Evolutionary conservation across 1,140 invertebrate genomes (phyloP), one percentile per base, ranked within the genome.

Genomic region (Drosophila virilis): DNA sequence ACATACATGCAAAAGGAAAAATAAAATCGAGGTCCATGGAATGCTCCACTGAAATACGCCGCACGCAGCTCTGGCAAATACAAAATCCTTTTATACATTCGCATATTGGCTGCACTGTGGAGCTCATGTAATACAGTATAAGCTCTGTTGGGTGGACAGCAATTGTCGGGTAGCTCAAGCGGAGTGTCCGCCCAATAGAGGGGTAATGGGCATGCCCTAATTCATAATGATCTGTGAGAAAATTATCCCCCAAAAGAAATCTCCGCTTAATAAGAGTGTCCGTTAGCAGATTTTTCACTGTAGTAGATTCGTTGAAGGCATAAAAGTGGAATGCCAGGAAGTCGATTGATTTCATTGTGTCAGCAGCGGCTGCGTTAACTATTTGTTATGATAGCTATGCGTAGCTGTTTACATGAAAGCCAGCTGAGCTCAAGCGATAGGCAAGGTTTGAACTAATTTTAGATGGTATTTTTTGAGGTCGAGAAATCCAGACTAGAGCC

Each of bases 21-120:
- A 17, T 17, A 45, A 57, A 57, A 45, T 22, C 15, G 3, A 48
- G 40, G 74, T 43, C 78, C 37, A 40, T 74, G 57, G 59, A 59
- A 48, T n/a, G 61, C 42, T 15, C 32, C 59, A 42, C n/a, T 9
- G 46, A 38, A 51, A 55, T 65, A 59, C 62, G 42, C 12, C 17
- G 55, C 80, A 73, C 58, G 61, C 68, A 55, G 67, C 15, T n/a
- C 6, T 6, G 58, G 67, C 66, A 83, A 82, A 83, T 76, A 8
- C 66, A 77, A 74, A 86, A 75, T 71, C 78, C 50, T 71, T 28
- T 69, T 75, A 78, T 78, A 59, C 78, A 80, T 80, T 80, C 62
- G 68, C 58, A 60, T 40, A 52, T 59, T 45, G 73, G 70, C 79
- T 68, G 62, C 76, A 40, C 54, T 57, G 69, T 50, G 43, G 58